Evolutionary conservation across 2,888 invertebrate genomes (phyloP), one percentile per base, ranked within the genome.

Genomic region (Chrysina gloriosa): DNA sequence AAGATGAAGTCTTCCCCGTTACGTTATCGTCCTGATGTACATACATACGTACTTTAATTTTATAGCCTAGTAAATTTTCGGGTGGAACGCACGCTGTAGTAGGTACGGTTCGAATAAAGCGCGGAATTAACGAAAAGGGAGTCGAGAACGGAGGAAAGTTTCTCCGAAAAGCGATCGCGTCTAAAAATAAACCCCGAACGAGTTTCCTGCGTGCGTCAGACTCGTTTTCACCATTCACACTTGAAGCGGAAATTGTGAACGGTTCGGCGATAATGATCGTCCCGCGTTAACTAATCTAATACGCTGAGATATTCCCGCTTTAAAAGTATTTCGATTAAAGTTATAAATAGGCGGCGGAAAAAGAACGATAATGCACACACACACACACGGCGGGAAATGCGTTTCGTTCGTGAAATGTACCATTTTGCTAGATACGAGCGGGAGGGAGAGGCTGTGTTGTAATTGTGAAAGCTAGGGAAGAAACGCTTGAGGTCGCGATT

Each of bases 111-210:
- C 23, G 23, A 7, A 47, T 47, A 23, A 21, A n/a, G 21, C n/a
- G n/a, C 23, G 19, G 21, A 9, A 21, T 47, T 47, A 47, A 47
- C 45, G 47, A 47, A 21, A 47, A 23, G 47, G 23, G 23, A 47
- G n/a, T 23, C 19, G 23, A 23, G 47, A 47, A n/a, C n/a, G 21
- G 23, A 47, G 3, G 47, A 47, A 47, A 47, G 47, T 47, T n/a
- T 47, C 23, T 47, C 14, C 39, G 39, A 23, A 23, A 4, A 47
- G 21, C n/a, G n/a, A n/a, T n/a, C n/a, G 19, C 2, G 23, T 6
- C 45, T 23, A n/a, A 47, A 47, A 47, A 47, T 47, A 39, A n/a
- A n/a, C n/a, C n/a, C n/a, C n/a, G n/a, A n/a, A n/a, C 39, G 14
- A 7, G 39, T 11, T 39, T 39, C 39, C 39, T 7, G 39, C 11